Base-by-base conservation (phyloP, 1,140 invertebrate species). In the Odontomachus brunneus region DNA sequence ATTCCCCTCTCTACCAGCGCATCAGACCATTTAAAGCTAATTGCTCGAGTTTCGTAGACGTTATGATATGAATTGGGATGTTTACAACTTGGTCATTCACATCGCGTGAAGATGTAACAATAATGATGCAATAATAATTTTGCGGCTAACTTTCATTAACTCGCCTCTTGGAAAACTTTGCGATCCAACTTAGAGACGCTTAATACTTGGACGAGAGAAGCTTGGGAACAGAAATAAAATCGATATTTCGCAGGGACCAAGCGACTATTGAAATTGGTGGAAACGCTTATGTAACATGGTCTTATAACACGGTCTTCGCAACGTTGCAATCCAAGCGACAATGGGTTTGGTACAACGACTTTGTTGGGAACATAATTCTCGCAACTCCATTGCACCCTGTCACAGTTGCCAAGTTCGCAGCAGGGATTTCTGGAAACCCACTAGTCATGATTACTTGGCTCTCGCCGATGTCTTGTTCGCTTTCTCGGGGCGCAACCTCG, bases 1-100 rank as follows among this genome's bases (percentile, higher is more conserved):
- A 57, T 80, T 15, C 24, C 51, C 59, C 24, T 33, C 48, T 59
- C 66, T 71, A 73, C 62, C 60, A 51, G 22, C 48, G 19, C 71
- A 78, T 78, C 69, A 63, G 33, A 19, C 26, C 85, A 88, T 89
- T 89, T 89, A 84, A 53, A 80, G 76, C 81, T 83, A 86, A 88
- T 89, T 80, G 82, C 55, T 85, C 71, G 78, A 69, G n/a, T 80
- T 80, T 80, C 17, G 14, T 33, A 24, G 14, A 55, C 14, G 19
- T 29, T 29, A 71, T 55, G 2, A 67, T 26, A 15, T 44, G 5
- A 63, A 63, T 15, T 33, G 2, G 57, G 5, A 19, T 55, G 60
- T 69, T 67, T 69, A 11, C 44, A 26, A 57, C 15, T 66, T 44
- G 17, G 49, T 38, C 19, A 14, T 66, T 63, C 17, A 22, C 19